Conservation (phyloP, 2,797 vertebrate species). For the Rhabdophis nuchalis region DNA sequence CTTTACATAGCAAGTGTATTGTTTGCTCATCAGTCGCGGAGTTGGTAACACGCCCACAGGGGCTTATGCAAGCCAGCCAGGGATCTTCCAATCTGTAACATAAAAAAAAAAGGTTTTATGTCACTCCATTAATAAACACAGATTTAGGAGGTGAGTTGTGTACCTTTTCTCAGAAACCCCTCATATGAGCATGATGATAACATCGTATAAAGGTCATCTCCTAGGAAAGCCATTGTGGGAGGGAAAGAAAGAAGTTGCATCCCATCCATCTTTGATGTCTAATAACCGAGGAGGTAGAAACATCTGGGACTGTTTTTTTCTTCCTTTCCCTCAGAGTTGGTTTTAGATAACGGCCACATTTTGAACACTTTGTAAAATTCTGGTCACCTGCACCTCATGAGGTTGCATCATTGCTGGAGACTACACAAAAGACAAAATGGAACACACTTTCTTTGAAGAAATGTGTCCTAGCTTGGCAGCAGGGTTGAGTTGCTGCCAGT, state of each 20-base stretch:
- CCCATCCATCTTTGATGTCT: conserved; percentile 52
- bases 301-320: conserved; percentile 62
- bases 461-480: neutral
- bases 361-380: neutral
- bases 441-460: neutral
- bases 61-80: neutral
- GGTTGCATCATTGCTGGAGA: neutral
- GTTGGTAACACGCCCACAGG: neutral
- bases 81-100: neutral
- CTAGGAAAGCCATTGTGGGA: conserved; percentile 14
- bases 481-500: no score
- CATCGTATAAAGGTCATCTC: conserved; percentile 58
- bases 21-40: neutral
- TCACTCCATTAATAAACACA: conserved; percentile 50
- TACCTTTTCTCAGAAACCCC: conserved; percentile 54
- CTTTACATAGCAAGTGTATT: neutral
- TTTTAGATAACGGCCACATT: conserved; percentile 18
- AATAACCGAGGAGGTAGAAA: conserved; percentile 40
- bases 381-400: neutral
- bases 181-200: conserved; percentile 4
- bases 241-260: conserved; percentile 5
- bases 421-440: neutral
- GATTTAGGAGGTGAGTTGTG: neutral
- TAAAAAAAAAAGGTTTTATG: neutral
- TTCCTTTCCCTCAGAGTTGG: neutral